Evolutionary conservation across 2,888 invertebrate species (phyloP).

Genomic region (Pyrrhosoma nymphula): DNA sequence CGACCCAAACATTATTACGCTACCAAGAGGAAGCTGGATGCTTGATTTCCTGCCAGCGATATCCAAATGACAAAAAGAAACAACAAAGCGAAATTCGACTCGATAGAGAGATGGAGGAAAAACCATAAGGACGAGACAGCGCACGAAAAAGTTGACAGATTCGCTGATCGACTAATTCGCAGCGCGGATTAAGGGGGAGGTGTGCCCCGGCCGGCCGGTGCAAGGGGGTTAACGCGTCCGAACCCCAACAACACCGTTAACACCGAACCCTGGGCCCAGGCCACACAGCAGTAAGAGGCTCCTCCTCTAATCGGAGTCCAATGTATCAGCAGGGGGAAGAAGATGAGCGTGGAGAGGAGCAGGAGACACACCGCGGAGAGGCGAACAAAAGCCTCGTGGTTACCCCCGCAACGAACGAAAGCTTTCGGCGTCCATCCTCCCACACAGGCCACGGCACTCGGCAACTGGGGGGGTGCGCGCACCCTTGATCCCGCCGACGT

Average conservation of each 20-base stretch:
- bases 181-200: not conserved
- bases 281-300: not conserved
- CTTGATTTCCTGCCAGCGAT: not conserved
- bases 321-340: not conserved
- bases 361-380: not conserved
- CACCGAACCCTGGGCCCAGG: not conserved
- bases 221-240: not conserved
- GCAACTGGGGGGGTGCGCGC: not conserved
- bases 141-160: not conserved
- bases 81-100: not conserved
- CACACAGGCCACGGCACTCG: not conserved
- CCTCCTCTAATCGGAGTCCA: conserved; percentile 23
- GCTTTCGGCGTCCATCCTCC: not conserved
- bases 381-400: conserved; percentile 7
- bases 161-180: not conserved
- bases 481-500: not conserved
- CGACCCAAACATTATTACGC: not conserved
- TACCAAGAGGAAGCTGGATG: not conserved
- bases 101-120: not conserved
- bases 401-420: not conserved
- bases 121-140: not conserved
- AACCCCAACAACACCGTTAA: not conserved
- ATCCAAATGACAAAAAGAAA: not conserved
- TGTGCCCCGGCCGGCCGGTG: not conserved
- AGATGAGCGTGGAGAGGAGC: not conserved